Evolutionary conservation across 2,797 vertebrate species (phyloP), one percentile per base, ranked within the genome.

Genomic region (Karalla daura): DNA sequence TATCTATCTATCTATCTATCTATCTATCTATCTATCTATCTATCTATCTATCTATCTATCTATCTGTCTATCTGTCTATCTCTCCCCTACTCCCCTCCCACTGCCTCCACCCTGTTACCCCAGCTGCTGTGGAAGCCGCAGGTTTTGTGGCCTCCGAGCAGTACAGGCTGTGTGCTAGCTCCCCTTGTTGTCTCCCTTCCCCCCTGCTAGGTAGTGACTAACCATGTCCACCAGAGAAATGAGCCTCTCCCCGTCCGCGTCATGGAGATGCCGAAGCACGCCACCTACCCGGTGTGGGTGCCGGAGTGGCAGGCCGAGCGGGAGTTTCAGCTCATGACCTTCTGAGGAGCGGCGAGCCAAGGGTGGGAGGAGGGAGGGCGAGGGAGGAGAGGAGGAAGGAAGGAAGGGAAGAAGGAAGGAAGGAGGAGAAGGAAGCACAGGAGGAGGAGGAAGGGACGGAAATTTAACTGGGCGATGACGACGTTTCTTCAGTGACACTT

Each of bases 311-410:
- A 93, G 84, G 93, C 91, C 81, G 94, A 94, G 88, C 91, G 92
- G 91, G 93, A 94, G 88, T 95, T 95, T 93, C 94, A 95, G 89
- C 94, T 94, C 90, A 94, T 95, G 94, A 95, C 94, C 93, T 95
- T 94, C 94, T 94, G 93, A 94, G 90, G 92, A 94, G 84, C 91
- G 8, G 76, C 88, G 46, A 80, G 66, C 74, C 78, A 46, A 73
- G 80, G 80, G 80, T 73, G 80, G 83, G 86, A 80, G 74, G 70
- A 64, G 83, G 83, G 86, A 74, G 84, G 78, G 90, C 7, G 55
- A 67, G 76, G 78, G 64, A 69, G 53, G 39, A 56, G 24, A 35
- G 63, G 24, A 53, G 59, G 53, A 43, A 69, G 6, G 56, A 68
- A 60, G 65, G 60, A 25, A 65, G 69, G 63, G 61, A 72, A 17